These are phyloP conservation scores for Meloe dianella DNA, from an alignment of 2,888 invertebrate genomes.

Conservation along the genomic window DNA sequence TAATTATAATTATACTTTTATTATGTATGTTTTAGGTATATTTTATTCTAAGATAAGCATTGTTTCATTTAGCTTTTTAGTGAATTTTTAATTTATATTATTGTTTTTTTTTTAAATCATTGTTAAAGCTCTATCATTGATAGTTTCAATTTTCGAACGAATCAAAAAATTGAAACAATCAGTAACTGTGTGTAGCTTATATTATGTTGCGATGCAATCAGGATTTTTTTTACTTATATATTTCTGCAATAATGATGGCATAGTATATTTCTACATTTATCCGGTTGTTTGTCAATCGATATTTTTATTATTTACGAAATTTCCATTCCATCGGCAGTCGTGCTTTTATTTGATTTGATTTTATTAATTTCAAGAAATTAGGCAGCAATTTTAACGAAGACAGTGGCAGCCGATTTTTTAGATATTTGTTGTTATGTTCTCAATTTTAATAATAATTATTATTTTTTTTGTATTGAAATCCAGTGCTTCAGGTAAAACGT, in stretches of 20 bases:
- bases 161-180: conserved; percentile 7
- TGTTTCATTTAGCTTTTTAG: conserved; percentile 53
- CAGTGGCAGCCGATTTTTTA: conserved; percentile 26
- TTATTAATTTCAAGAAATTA: conserved; percentile 22
- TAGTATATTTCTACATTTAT: conserved; percentile 44
- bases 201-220: conserved; percentile 28
- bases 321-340: conserved; percentile 50
- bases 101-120: conserved; percentile 43
- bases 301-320: conserved; percentile 31
- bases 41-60: conserved; percentile 50
- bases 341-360: conserved; percentile 18
- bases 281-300: conserved; percentile 1
- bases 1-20: conserved; percentile 40
- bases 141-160: neutral
- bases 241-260: conserved; percentile 46
- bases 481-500: neutral
- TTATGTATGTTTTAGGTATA: conserved; percentile 53
- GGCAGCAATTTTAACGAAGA: conserved; percentile 29
- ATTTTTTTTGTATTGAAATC: conserved; percentile 21
- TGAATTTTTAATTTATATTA: conserved; percentile 57
- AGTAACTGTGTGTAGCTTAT: neutral
- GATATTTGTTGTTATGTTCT: neutral
- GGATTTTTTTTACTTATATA: conserved; percentile 13
- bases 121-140: conserved; percentile 19
- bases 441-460: neutral